Base-by-base conservation (phyloP, 2,113 vertebrate species). In the Brachionichthys hirsutus region DNA sequence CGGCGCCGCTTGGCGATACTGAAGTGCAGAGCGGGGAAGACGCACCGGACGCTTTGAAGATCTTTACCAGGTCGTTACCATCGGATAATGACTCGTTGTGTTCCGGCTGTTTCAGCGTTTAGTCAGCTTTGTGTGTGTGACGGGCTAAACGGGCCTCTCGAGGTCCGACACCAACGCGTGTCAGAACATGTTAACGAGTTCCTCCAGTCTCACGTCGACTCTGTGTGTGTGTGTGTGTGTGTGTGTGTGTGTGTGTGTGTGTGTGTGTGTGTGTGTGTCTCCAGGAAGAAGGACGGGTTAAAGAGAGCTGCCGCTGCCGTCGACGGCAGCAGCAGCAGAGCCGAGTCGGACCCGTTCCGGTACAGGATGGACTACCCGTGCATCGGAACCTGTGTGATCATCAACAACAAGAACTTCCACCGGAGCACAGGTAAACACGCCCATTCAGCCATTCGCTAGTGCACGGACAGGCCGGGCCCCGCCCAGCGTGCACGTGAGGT, bases 341-440 rank as follows among this genome's bases (percentile, higher is more conserved):
- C 7, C 3, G 19, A 0, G 6, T 30, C 14, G 0, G 73, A 81
- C 46, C 22, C 50, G 0, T 70, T 57, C 70, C n/a, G 47, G 50
- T 89, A 89, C 78, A 84, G 8, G 5, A 82, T 74, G 74, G 77
- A 87, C 63, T 87, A 78, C 47, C 77, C 70, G 14, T 8, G 9
- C 42, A 19, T 87, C 1, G 87, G 87, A 61, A 54, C 12, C 45
- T 89, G 87, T 53, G 22, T 89, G 35, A 74, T 89, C 0, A 84
- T 89, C 74, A 89, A 87, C 78, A 89, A 89, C 30, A 86, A 86
- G 78, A 82, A 86, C 78, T 87, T 89, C 51, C 2, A 79, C 19
- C 4, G 0, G 0, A 16, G 1, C 6, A 79, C 66, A 47, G 0
- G 85, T 86, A 78, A 54, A 41, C 11, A 51, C 19, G 3, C 22